A percentile compares a stretch with the other conserved stretches of the same genome.
phyloP scores from a whole-genome alignment of 2,888 invertebrate species.

The Synanthedon tipuliformis region DNA sequence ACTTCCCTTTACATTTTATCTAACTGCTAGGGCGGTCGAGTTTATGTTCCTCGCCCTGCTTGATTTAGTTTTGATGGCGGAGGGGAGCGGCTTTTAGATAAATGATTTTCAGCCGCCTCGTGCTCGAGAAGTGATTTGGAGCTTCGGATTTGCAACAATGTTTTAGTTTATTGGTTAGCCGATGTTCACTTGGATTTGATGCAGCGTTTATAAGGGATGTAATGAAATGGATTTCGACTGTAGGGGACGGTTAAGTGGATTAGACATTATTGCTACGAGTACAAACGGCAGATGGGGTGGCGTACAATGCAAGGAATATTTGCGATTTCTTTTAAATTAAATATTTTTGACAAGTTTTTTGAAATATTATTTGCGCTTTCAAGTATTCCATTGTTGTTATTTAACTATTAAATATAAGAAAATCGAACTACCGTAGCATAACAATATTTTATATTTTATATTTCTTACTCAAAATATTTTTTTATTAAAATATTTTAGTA shows the following conservation, averaged over 20 bases:
- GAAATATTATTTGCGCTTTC: not conserved
- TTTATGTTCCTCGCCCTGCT: conserved; percentile 62
- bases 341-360: no score
- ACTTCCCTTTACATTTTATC: conserved; percentile 65
- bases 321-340: no score
- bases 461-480: no score
- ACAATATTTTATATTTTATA: no score
- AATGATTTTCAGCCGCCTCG: conserved; percentile 45
- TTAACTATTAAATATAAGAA: not conserved
- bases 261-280: conserved; percentile 32
- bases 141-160: conserved; percentile 51
- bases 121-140: conserved; percentile 18
- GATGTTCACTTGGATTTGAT: conserved; percentile 35
- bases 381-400: not conserved
- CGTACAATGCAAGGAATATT: not conserved
- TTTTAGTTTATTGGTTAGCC: conserved; percentile 40
- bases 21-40: conserved; percentile 63
- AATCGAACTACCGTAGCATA: no score
- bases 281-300: conserved; percentile 15
- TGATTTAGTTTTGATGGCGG: conserved; percentile 67
- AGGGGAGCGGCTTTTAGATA: conserved; percentile 64
- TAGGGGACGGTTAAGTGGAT: conserved; percentile 46
- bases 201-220: conserved; percentile 42
- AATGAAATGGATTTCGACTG: conserved; percentile 52
- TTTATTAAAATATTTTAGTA: no score